Percentiles rank a stretch among this genome's conserved stretches.
phyloP scores from a whole-genome alignment of 2,113 vertebrate species.

The Siniperca knerii region DNA sequence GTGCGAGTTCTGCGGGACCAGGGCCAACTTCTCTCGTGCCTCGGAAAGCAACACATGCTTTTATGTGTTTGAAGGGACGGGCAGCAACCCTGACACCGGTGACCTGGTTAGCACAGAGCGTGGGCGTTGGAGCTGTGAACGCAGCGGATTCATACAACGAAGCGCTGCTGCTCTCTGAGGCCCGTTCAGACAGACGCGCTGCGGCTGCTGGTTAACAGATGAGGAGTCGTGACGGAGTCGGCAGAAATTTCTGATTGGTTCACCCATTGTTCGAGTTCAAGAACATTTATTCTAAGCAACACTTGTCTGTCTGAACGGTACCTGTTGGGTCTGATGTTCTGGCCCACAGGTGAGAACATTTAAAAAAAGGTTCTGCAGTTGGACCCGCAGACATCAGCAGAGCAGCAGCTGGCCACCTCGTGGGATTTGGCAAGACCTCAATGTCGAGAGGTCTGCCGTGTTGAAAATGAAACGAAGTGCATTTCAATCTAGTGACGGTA shows the following conservation, averaged over 20 bases:
- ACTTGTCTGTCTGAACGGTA: not conserved
- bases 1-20: not conserved
- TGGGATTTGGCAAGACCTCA: not conserved
- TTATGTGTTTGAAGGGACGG: not conserved
- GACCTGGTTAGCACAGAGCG: slow-evolving; percentile 8
- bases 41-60: not conserved
- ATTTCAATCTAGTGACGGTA: slow-evolving; percentile 25
- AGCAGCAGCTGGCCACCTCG: not conserved
- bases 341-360: not conserved
- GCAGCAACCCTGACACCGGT: slow-evolving; percentile 5
- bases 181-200: not conserved
- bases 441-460: not conserved
- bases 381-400: not conserved
- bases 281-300: not conserved
- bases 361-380: not conserved
- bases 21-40: not conserved
- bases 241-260: not conserved
- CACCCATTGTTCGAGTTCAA: not conserved
- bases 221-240: not conserved
- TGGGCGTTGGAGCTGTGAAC: not conserved
- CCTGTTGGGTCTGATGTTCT: not conserved
- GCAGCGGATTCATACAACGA: not conserved
- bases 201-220: not conserved
- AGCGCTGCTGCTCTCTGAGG: not conserved
- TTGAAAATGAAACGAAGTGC: slow-evolving; percentile 40